Percentiles rank a stretch among this genome's conserved stretches.
Evolutionary conservation across 2,888 invertebrate genomes (phyloP).

Genomic region (Troides oblongomaculatus): DNA sequence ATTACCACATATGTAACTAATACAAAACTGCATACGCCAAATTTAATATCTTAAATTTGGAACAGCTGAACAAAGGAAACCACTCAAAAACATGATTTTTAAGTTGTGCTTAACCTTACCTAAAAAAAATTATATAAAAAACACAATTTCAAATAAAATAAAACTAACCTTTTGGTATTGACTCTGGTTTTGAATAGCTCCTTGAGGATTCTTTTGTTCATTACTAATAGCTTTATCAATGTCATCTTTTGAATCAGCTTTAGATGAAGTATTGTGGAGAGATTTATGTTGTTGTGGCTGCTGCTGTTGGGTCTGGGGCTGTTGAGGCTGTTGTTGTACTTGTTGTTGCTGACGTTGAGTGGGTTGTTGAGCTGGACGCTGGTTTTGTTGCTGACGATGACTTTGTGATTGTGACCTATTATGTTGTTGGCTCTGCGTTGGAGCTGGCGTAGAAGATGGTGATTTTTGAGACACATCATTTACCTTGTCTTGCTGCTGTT

Average conservation of each 20-base stretch:
- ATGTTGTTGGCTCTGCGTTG: constrained; percentile 33
- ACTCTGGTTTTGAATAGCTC: constrained; percentile 43
- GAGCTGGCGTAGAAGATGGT: constrained; percentile 27
- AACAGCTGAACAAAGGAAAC: too few relatives aligned
- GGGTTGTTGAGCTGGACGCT: constrained; percentile 34
- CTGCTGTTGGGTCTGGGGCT: constrained; percentile 29
- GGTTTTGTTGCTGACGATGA: constrained; percentile 23
- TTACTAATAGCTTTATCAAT: constrained; percentile 54
- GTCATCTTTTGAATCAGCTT: constrained; percentile 51
- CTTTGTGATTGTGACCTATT: constrained; percentile 22
- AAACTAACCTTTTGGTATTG: constrained; percentile 48
- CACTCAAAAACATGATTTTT: too few relatives aligned
- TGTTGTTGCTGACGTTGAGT: constrained; percentile 37
- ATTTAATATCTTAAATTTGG: too few relatives aligned
- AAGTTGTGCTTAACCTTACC: too few relatives aligned
- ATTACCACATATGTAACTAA: too few relatives aligned
- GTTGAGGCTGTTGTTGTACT: constrained; percentile 31
- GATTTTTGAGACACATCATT: constrained; percentile 30
- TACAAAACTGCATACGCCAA: too few relatives aligned
- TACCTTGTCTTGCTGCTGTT: constrained; percentile 33
- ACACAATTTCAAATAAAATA: too few relatives aligned
- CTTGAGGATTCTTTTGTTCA: constrained; percentile 49
- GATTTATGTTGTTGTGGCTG: constrained; percentile 35
- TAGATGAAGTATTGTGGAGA: constrained; percentile 41
- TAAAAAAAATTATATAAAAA: too few relatives aligned